Base-by-base conservation (phyloP, 2,797 vertebrate genomes). In the Peromyscus eremicus region DNA sequence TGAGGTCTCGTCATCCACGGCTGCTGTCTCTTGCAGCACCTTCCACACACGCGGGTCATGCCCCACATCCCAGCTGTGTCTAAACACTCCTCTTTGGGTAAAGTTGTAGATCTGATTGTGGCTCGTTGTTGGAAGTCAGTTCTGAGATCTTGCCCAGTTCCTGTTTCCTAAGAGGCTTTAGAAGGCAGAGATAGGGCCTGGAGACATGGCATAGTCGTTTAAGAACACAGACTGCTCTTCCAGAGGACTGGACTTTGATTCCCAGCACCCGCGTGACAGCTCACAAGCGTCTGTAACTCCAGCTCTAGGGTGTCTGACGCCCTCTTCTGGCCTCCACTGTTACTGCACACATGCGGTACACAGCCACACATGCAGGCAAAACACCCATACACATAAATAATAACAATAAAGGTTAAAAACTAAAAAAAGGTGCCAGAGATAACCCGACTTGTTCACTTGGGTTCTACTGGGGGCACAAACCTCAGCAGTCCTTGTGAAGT, bases 401-500 rank as follows among this genome's bases (percentile, higher is more conserved):
- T 32, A 64, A 52, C 17, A 85, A 49, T 34, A 68, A 85, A 70
- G 12, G 12, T 52, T 70, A 46, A 66, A 46, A 83, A 23, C 12
- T 23, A 8, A 10, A 62, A 37, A 68, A 52, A 97, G 55, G n/a
- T n/a, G n/a, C n/a, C 62, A 84, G 46, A 57, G 68, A 43, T 40
- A 66, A n/a, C 64, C 62, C 27, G 91, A 32, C 88, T 84, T 75
- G 32, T 82, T 94, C 84, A 79, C 52, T 92, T 85, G 62, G 68
- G 19, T 96, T 91, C 89, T 94, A 46, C 37, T 85, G 21, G 79
- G 94, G 91, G 52, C 75, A 81, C 62, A 89, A 76, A 82, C 25
- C 84, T 95, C 37, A 76, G 8, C 89, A 94, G 79, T 60, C 70
- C 89, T 92, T 85, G 52, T 81, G 62, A 92, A 14, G 43, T 27